These are phyloP conservation scores for Pipistrellus pygmaeus DNA, from an alignment of 2,797 vertebrate genomes.

Conservation along the genomic window DNA sequence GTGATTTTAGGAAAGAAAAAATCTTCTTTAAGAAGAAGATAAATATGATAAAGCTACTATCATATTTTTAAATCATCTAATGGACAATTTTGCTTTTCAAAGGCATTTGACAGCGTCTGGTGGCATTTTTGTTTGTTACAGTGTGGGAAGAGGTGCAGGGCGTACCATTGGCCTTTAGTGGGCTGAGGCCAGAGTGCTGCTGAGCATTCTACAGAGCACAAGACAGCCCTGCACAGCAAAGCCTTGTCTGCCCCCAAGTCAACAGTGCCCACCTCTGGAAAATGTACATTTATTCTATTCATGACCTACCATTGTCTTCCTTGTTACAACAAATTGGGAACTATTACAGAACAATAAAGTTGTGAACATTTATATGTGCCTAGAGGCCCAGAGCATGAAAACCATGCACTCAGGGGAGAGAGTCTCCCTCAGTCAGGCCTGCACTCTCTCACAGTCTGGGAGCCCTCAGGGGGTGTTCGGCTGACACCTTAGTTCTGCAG, in stretches of 20 bases:
- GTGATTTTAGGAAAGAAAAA: slow-evolving; percentile 44
- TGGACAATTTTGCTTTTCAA: not conserved
- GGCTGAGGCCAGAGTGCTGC: not conserved
- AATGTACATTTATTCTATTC: not conserved
- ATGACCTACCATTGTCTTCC: not conserved
- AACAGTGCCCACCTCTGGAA: not conserved
- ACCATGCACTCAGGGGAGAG: too few relatives aligned
- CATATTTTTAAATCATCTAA: slow-evolving; percentile 39
- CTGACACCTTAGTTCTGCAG: too few relatives aligned
- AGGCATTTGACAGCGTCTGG: not conserved
- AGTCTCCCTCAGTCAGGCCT: too few relatives aligned
- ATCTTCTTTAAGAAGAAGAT: too few relatives aligned
- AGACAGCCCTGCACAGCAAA: not conserved
- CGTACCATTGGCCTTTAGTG: not conserved
- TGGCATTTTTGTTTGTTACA: not conserved
- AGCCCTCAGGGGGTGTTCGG: too few relatives aligned
- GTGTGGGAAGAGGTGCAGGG: not conserved
- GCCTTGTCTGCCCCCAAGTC: not conserved
- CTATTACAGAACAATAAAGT: not conserved
- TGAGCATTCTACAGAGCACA: not conserved
- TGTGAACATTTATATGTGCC: not conserved
- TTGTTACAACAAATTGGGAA: not conserved
- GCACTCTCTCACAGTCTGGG: too few relatives aligned
- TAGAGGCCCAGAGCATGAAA: too few relatives aligned
- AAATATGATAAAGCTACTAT: not conserved